Evolutionary conservation across 1,140 invertebrate genomes (phyloP), one percentile per base, ranked within the genome.

Genomic region (Hyphantria cunea): DNA sequence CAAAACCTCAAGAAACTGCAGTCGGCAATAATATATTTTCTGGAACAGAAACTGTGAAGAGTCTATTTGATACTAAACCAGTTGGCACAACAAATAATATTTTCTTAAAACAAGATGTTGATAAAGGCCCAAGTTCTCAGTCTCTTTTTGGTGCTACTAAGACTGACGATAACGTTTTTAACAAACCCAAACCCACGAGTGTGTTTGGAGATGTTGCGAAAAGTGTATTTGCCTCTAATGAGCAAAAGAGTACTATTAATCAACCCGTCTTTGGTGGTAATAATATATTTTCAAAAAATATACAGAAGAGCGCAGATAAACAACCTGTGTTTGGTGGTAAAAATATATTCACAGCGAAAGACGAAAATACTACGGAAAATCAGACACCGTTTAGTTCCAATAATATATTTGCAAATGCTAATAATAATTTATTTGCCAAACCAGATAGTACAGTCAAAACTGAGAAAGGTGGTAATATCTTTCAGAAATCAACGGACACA

Each of bases 1-100:
- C 88, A 25, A 86, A 86, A 48, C 88, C 88, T 48, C 71, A 80
- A 71, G 69, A 81, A 48, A 78, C 68, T 45, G 17, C 44, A 25
- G 37, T 11, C 9, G 13, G 59, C 8, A 64, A 58, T 56, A 64
- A 55, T 64, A 41, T 65, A 39, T 66, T 68, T 47, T 32, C 64
- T 17, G 65, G 64, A 48, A 70, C 67, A 59, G 65, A 70, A 39
- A 13, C 32, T 48, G 56, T 45, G 9, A 63, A 56, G 55, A 51
- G 37, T 9, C 0, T 59, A 14, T 67, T 70, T 52, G 66, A 64
- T 31, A 9, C 37, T 52, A 58, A 64, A 58, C 0, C 47, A 13
- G 34, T 42, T 9, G 17, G 33, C 17, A 47, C 45, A 6, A 15
- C 31, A 7, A 67, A 67, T 37, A 67, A 62, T 51, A 39, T 67